Evolutionary conservation across 2,888 invertebrate genomes (phyloP).

Genomic region (Phengaris arion): DNA sequence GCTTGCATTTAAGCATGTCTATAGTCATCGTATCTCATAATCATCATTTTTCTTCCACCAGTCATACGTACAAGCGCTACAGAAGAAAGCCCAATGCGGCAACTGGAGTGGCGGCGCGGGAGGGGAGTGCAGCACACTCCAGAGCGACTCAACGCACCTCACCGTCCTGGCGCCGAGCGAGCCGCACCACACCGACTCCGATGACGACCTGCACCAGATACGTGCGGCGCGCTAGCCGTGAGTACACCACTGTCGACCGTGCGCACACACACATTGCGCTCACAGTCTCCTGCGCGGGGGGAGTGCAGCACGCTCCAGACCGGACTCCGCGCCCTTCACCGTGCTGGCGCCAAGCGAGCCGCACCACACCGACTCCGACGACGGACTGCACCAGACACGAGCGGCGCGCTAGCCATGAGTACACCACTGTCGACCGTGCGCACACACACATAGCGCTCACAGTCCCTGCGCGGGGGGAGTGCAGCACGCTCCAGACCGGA

Average conservation of each 20-base stretch:
- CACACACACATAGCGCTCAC: neutral
- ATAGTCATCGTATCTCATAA: no score
- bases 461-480: neutral
- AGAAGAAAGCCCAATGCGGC: constrained; percentile 84
- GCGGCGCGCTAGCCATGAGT: constrained; percentile 49
- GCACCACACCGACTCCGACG: constrained; percentile 81
- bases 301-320: constrained; percentile 76
- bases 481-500: constrained; percentile 83
- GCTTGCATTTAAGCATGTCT: no score
- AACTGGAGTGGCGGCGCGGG: constrained; percentile 80
- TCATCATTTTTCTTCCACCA: constrained; percentile 48
- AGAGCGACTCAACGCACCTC: constrained; percentile 88
- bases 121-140: constrained; percentile 86
- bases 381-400: constrained; percentile 68
- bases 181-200: constrained; percentile 80
- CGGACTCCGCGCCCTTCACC: constrained; percentile 88
- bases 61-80: constrained; percentile 89
- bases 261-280: neutral
- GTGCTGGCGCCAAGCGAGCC: constrained; percentile 82
- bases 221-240: constrained; percentile 52
- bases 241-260: neutral
- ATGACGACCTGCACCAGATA: constrained; percentile 75
- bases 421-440: neutral
- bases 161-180: constrained; percentile 84
- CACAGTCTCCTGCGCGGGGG: neutral